Percentiles rank a stretch among this genome's conserved stretches.
Conservation (phyloP, 2,888 invertebrate species). For the Corythucha ciliata region DNA sequence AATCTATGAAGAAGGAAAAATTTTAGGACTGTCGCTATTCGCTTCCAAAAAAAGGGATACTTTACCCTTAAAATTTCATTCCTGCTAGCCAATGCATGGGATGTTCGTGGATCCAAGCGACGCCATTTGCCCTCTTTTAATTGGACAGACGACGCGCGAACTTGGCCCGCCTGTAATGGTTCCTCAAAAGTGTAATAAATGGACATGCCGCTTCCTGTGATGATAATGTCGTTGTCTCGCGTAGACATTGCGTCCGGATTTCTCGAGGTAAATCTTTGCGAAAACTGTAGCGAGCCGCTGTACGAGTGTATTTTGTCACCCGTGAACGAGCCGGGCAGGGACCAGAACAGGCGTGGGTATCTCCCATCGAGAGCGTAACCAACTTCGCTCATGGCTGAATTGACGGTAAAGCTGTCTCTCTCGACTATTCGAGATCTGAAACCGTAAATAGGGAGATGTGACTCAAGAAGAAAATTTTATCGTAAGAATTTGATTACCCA, state of each 20-base stretch:
- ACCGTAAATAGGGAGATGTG: not conserved
- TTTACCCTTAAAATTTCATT: slow-evolving; percentile 61
- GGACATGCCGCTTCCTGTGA: slow-evolving; percentile 67
- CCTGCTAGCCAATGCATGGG: slow-evolving; percentile 55
- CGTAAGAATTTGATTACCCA: slow-evolving; percentile 43
- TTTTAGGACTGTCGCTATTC: not conserved
- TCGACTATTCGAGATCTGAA: slow-evolving; percentile 42
- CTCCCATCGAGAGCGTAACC: slow-evolving; percentile 48
- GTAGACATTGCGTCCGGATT: slow-evolving; percentile 39
- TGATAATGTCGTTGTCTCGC: slow-evolving; percentile 71
- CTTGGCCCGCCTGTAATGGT: slow-evolving; percentile 40
- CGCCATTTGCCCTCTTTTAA: slow-evolving; percentile 54
- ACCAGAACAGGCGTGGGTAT: slow-evolving; percentile 58
- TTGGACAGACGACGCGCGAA: not conserved
- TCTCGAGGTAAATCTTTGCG: slow-evolving; percentile 52
- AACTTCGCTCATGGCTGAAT: slow-evolving; percentile 52
- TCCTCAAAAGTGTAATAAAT: slow-evolving; percentile 42
- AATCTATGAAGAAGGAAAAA: slow-evolving; percentile 42
- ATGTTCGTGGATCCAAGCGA: slow-evolving; percentile 44
- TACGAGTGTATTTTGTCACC: slow-evolving; percentile 63
- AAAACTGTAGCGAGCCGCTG: slow-evolving; percentile 69
- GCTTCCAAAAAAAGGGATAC: not conserved
- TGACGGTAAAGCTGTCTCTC: slow-evolving; percentile 46
- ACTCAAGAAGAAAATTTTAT: not conserved
- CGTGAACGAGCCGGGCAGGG: slow-evolving; percentile 57